A percentile compares a stretch with the other conserved stretches of the same genome.
Conservation (phyloP, 1,140 invertebrate species). For the Muscidifurax raptorellus region DNA sequence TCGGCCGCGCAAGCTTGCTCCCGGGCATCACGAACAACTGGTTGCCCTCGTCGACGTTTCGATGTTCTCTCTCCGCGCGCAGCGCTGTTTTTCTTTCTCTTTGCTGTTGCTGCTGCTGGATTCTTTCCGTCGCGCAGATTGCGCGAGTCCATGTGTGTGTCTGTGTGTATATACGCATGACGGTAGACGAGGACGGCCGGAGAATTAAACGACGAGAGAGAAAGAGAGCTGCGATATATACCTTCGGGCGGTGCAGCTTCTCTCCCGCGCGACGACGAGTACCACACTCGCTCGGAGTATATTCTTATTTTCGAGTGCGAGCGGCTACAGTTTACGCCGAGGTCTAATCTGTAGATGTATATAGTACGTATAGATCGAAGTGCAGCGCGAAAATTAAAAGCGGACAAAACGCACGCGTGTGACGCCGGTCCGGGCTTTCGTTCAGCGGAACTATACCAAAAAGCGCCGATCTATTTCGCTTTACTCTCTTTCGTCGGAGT, state of each 20-base stretch:
- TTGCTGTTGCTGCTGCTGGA: slow-evolving; percentile 15
- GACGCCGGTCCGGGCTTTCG: no score
- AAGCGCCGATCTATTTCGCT: no score
- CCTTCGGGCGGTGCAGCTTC: slow-evolving; percentile 73
- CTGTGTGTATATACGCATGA: slow-evolving; percentile 8
- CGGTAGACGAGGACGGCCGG: slow-evolving; percentile 42
- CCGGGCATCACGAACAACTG: slow-evolving; percentile 49
- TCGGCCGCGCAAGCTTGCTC: slow-evolving; percentile 43
- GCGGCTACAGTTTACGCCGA: not conserved
- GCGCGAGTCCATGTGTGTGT: not conserved
- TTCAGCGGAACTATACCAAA: no score
- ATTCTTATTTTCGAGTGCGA: slow-evolving; percentile 39
- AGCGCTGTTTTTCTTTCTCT: slow-evolving; percentile 33
- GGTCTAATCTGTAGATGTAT: slow-evolving; percentile 49
- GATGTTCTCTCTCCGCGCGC: slow-evolving; percentile 25
- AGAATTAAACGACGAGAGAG: slow-evolving; percentile 50
- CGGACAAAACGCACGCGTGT: no score
- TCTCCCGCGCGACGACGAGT: slow-evolving; percentile 60
- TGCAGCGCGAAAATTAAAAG: slow-evolving; percentile 21
- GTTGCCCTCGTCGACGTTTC: slow-evolving; percentile 52
- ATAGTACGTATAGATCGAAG: not conserved
- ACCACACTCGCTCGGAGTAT: slow-evolving; percentile 55
- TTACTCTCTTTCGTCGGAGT: not conserved
- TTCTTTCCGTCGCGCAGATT: slow-evolving; percentile 26
- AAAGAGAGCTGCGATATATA: slow-evolving; percentile 55